Base-by-base conservation (phyloP, 2,888 invertebrate species). In the Strigamia maritima region DNA sequence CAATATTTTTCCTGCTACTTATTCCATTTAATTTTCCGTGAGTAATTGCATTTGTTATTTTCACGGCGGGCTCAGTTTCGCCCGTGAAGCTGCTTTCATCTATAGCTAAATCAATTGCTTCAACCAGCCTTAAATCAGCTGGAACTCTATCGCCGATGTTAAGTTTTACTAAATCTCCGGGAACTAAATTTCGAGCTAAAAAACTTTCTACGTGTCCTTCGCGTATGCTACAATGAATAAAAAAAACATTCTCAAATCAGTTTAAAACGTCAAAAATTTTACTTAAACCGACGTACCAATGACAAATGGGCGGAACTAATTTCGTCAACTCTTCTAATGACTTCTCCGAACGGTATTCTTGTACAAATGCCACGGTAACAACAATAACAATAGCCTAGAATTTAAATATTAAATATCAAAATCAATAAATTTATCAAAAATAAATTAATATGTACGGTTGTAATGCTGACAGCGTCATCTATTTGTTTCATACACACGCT, bases 41-140 rank as follows among this genome's bases (percentile, higher is more conserved):
- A 76, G 90, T 85, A 78, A 92, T 87, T 6, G 92, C 89, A 70
- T 90, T 89, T 0, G 91, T 91, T 80, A 89, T 91, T 87, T 96
- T 96, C 54, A 88, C 88, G 0, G 94, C 92, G 19, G 99, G 98
- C 85, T 98, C 96, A 0, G 97, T 97, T 88, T 99, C 99, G 4
- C 99, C 99, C 0, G 99, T 99, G 86, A 99, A 98, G 82, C 97
- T 97, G 78, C 97, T 97, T 88, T 99, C 99, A 86, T 99, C 99
- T 76, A 99, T 93, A 3, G 94, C 92, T 81, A 99, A 89, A 87
- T 98, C 98, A 16, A 92, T 91, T 0, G 95, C 91, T 89, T 98
- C 97, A 86, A 93, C 93, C n/a, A 99, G 89, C 44, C 99, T 89
- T 44, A 98, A 88, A 88, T 99, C 99, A 0, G 98, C 99, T 7